Percentiles rank a stretch among this genome's conserved stretches.
phyloP scores from a whole-genome alignment of 2,888 invertebrate species.

The Callimorpha dominula region DNA sequence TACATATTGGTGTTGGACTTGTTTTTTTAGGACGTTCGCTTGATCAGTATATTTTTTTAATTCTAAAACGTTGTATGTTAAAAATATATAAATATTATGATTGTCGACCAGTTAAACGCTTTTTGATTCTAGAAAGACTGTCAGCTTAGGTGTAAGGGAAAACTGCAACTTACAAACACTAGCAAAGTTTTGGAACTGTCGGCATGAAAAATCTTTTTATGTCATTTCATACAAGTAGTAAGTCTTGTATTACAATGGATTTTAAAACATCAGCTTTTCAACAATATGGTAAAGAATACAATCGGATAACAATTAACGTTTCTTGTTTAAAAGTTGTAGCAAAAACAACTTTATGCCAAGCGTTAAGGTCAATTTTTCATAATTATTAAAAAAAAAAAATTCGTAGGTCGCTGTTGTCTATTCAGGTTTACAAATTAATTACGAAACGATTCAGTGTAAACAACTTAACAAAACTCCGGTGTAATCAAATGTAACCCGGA shows the following conservation, averaged over 20 bases:
- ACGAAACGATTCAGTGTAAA: not conserved
- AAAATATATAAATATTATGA: too few species aligned
- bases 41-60: too few species aligned
- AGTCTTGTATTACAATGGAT: too few species aligned
- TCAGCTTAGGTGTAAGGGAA: not conserved
- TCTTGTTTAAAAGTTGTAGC: too few species aligned
- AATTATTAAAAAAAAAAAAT: too few species aligned
- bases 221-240: too few species aligned
- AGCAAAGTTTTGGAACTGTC: not conserved
- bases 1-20: too few species aligned
- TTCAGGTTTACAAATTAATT: not conserved
- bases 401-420: not conserved
- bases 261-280: not conserved
- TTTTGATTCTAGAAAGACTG: not conserved
- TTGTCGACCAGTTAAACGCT: too few species aligned
- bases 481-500: not conserved
- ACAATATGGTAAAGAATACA: not conserved
- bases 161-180: too few species aligned
- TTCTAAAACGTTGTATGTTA: too few species aligned
- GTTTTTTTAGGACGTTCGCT: too few species aligned
- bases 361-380: not conserved
- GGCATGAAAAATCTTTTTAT: not conserved
- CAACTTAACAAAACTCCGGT: not conserved
- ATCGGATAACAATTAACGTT: not conserved
- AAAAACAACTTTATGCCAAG: too few species aligned